Percentiles rank a stretch among this genome's conserved stretches.
Conservation (phyloP, 2,797 vertebrate genomes). For the Sciaenops ocellatus region DNA sequence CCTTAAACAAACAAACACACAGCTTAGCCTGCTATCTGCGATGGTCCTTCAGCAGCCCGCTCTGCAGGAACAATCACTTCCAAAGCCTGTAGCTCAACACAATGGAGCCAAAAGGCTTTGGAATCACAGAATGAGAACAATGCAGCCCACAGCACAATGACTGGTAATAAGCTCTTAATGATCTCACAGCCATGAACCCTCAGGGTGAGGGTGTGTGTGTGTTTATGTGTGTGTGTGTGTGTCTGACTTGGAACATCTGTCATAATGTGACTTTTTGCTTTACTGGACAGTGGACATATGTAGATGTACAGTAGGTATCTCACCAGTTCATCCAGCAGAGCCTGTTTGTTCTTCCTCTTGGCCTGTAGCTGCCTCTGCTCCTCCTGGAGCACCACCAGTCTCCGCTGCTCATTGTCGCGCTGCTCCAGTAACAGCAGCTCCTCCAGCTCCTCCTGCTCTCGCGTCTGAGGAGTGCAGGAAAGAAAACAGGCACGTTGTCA, state of each 20-base stretch:
- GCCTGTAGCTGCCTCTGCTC: conserved; percentile 93
- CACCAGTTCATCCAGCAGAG: conserved; percentile 96
- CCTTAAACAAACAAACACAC: conserved; percentile 85
- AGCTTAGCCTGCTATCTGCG: conserved; percentile 80
- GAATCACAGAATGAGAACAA: conserved; percentile 82
- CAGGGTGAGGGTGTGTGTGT: conserved; percentile 56
- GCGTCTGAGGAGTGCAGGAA: conserved; percentile 82
- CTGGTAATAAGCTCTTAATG: conserved; percentile 83
- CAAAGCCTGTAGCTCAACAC: conserved; percentile 80
- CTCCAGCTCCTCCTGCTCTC: conserved; percentile 97
- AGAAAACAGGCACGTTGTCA: conserved; percentile 5
- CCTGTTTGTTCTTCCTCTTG: conserved; percentile 96
- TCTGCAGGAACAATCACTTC: conserved; percentile 82
- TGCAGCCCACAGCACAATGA: conserved; percentile 73
- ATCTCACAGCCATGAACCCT: conserved; percentile 69
- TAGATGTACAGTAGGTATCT: conserved; percentile 57
- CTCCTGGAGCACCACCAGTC: conserved; percentile 92
- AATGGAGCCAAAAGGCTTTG: conserved; percentile 80
- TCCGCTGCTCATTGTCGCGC: conserved; percentile 90
- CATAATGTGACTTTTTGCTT: conserved; percentile 31
- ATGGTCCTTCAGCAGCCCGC: conserved; percentile 74
- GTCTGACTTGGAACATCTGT: conserved; percentile 41
- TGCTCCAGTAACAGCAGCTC: conserved; percentile 93
- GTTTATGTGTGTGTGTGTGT: conserved; percentile 5
- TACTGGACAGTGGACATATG: conserved; percentile 8